Percentiles rank a stretch among this genome's conserved stretches.
Evolutionary conservation across 2,888 invertebrate genomes (phyloP).

Genomic region (Eurytoma adleriae): DNA sequence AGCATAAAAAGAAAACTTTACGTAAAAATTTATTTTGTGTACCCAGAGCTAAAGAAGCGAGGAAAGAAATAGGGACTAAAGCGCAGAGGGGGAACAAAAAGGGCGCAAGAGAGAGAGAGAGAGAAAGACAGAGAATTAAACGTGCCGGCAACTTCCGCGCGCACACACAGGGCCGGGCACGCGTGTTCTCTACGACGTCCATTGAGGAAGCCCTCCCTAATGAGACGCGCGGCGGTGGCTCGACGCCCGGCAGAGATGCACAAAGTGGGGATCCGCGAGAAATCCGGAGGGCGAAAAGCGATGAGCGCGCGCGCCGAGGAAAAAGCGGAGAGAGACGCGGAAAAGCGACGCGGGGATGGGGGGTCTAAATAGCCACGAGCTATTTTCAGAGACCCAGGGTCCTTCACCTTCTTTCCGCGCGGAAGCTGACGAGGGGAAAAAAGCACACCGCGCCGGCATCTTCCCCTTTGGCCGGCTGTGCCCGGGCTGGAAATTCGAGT

Average conservation of each 20-base stretch:
- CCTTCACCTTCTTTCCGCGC: constrained; percentile 50
- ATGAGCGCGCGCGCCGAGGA: background rate
- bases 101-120: background rate
- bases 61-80: background rate
- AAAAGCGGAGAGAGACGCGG: background rate
- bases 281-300: constrained; percentile 39
- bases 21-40: constrained; percentile 9
- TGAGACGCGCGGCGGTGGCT: constrained; percentile 23
- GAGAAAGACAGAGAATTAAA: constrained; percentile 6
- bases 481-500: background rate
- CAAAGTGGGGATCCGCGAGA: constrained; percentile 27
- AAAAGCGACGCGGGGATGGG: constrained; percentile 6
- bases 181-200: constrained; percentile 11
- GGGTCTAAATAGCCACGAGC: constrained; percentile 50
- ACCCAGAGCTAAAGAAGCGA: background rate
- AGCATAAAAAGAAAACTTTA: background rate
- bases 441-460: background rate
- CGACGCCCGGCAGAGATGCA: constrained; percentile 6
- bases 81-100: background rate
- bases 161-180: background rate
- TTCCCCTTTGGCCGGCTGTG: background rate
- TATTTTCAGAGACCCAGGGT: constrained; percentile 49
- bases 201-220: constrained; percentile 46
- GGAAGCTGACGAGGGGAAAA: constrained; percentile 24
- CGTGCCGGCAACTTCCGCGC: background rate